A percentile compares a stretch with the other conserved stretches of the same genome.
Conservation (phyloP, 2,113 vertebrate species). For the Oreotrochilus melanogaster region DNA sequence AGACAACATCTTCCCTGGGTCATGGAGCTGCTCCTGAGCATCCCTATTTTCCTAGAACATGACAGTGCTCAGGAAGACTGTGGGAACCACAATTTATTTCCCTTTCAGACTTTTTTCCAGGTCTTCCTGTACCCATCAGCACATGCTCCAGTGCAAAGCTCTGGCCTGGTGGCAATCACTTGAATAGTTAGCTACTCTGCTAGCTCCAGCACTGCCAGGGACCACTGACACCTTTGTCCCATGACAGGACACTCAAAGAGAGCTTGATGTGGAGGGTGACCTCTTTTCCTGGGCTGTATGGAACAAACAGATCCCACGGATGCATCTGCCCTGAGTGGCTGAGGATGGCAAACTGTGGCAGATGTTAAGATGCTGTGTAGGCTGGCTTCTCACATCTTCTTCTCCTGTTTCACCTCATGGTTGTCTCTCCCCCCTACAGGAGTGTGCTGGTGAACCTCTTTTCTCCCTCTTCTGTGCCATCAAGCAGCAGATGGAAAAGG, state of each 20-base stretch:
- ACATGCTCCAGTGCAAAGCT: not conserved
- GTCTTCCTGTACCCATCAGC: not conserved
- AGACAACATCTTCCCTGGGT: not conserved
- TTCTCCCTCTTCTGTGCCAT: slow-evolving; percentile 99
- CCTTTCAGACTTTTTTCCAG: not conserved
- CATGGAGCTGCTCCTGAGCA: not conserved
- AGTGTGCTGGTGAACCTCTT: slow-evolving; percentile 97
- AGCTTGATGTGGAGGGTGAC: not conserved
- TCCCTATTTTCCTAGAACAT: not conserved
- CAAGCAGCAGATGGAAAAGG: slow-evolving; percentile 97
- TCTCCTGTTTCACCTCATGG: not conserved
- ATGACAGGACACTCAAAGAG: rapidly evolving
- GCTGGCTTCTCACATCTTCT: not conserved
- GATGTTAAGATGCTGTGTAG: rapidly evolving
- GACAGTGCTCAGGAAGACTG: not conserved
- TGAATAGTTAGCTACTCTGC: not conserved
- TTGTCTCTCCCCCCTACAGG: slow-evolving; percentile 73
- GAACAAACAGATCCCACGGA: rapidly evolving
- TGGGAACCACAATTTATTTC: not conserved
- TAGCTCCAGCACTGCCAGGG: not conserved
- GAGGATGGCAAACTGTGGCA: rapidly evolving
- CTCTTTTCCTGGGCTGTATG: not conserved
- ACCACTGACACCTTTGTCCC: not conserved
- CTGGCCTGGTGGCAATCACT: not conserved
- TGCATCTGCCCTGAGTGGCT: rapidly evolving